These are phyloP conservation scores for Cecropterus lyciades DNA, from an alignment of 1,140 invertebrate genomes.

Conservation along the genomic window DNA sequence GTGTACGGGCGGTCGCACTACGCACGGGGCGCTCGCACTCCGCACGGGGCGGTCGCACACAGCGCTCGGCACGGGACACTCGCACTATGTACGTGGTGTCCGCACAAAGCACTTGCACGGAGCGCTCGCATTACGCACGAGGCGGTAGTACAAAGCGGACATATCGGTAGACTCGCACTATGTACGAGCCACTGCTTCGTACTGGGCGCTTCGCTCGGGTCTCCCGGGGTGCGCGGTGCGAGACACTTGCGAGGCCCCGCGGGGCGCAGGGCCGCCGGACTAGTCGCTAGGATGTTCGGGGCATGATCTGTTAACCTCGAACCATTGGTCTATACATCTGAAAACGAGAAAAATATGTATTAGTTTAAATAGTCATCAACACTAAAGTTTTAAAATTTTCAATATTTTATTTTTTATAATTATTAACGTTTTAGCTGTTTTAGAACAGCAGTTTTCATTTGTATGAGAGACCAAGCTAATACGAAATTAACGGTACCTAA, in stretches of 20 bases:
- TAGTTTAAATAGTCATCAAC: not conserved
- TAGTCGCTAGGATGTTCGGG: conserved; percentile 98
- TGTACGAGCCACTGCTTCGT: no score
- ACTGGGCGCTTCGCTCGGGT: conserved; percentile 12
- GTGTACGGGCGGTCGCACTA: not conserved
- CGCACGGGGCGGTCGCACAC: conserved; percentile 25
- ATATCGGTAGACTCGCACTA: no score
- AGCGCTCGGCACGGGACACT: conserved; percentile 23
- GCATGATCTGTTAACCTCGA: conserved; percentile 98
- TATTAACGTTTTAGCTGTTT: no score
- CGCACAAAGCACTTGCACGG: conserved; percentile 1
- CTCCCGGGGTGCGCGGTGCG: conserved; percentile 15
- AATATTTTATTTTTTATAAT: no score
- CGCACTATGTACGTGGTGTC: conserved; percentile 24
- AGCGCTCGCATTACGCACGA: no score
- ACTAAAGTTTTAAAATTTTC: no score
- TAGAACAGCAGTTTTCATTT: no score
- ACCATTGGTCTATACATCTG: conserved; percentile 98
- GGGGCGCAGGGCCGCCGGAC: conserved; percentile 61
- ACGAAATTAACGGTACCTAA: no score
- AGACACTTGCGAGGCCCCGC: no score
- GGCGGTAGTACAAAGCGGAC: no score
- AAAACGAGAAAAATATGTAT: conserved; percentile 61
- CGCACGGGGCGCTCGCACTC: conserved; percentile 24
- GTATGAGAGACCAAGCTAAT: no score